Evolutionary conservation across 2,888 invertebrate species (phyloP).

Genomic region (Acanthosepion esculentum): DNA sequence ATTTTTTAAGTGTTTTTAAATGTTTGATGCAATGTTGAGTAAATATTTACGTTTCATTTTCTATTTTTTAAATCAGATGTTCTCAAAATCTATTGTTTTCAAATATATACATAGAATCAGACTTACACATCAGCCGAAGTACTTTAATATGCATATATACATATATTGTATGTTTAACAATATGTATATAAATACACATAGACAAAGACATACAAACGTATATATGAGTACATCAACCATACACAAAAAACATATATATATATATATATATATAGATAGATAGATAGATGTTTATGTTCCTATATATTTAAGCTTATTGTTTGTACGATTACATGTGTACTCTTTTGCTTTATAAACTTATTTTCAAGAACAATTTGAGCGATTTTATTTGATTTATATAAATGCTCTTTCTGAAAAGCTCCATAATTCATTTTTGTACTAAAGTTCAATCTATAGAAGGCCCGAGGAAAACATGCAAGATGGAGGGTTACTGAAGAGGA

Average conservation of each 20-base stretch:
- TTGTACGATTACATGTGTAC: too few relatives aligned
- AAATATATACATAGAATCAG: background rate
- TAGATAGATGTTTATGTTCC: too few relatives aligned
- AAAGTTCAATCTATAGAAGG: too few relatives aligned
- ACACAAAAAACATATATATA: background rate
- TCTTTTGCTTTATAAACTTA: too few relatives aligned
- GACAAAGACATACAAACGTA: background rate
- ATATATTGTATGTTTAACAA: background rate
- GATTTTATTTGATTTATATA: too few relatives aligned
- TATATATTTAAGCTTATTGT: too few relatives aligned
- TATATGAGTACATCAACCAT: background rate
- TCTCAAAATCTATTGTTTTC: background rate
- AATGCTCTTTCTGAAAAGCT: too few relatives aligned
- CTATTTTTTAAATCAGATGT: background rate
- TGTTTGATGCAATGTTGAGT: background rate
- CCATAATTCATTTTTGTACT: too few relatives aligned
- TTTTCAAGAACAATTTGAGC: too few relatives aligned
- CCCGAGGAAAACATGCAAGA: too few relatives aligned
- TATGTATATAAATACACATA: background rate
- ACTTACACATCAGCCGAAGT: background rate
- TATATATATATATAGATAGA: background rate
- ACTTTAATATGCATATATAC: background rate
- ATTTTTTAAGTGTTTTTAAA: background rate
- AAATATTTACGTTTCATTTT: slow-evolving; percentile 33
- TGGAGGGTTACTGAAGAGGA: too few relatives aligned